Evolutionary conservation across 2,888 invertebrate genomes (phyloP).

Genomic region (Xanthorhoe spadicearia): DNA sequence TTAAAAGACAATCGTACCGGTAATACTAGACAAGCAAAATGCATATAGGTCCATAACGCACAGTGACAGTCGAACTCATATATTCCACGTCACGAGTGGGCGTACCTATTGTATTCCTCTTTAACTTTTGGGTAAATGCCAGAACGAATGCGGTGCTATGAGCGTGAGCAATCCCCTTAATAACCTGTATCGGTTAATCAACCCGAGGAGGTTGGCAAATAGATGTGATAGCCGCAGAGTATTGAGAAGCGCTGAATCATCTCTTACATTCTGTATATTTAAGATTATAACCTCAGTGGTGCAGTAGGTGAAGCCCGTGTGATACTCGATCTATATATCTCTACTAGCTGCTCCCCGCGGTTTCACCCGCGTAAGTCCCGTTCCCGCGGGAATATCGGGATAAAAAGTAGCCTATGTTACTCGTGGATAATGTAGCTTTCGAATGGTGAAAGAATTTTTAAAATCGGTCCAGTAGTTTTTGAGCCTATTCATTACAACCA

Average conservation of each 20-base stretch:
- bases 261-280: no score
- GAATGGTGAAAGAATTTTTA: no score
- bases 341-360: no score
- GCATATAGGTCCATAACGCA: conserved; percentile 30
- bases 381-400: no score
- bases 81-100: conserved; percentile 62
- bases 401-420: no score
- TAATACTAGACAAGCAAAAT: conserved; percentile 23
- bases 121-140: conserved; percentile 68
- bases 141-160: conserved; percentile 74
- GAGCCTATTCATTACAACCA: no score
- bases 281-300: no score
- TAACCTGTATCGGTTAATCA: conserved; percentile 81
- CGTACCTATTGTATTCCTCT: conserved; percentile 64
- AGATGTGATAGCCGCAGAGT: conserved; percentile 47
- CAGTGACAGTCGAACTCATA: conserved; percentile 59
- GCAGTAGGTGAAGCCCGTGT: no score
- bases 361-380: no score
- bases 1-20: conserved; percentile 23
- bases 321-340: no score
- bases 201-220: conserved; percentile 72
- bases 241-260: conserved; percentile 12
- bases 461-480: no score
- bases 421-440: no score
- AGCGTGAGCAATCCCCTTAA: conserved; percentile 78